Base-by-base conservation (phyloP, 2,797 vertebrate species). In the Geotrypetes seraphini region DNA sequence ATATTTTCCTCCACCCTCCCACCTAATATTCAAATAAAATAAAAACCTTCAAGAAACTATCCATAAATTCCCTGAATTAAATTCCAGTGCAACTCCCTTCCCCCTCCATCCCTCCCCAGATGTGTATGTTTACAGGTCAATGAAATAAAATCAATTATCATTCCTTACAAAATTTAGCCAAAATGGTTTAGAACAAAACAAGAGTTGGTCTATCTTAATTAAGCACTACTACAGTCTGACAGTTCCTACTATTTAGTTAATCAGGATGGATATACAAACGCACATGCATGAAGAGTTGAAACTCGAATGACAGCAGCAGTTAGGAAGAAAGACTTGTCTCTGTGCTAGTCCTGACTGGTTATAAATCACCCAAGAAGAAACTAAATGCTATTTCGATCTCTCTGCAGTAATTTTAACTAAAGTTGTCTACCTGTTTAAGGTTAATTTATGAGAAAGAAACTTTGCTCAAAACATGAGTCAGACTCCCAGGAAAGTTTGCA, bases 341-440 rank as follows among this genome's bases (percentile, higher is more conserved):
- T 23, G 31, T 11, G 5, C 7, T 18, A 50, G 14, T 19, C 28
- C 23, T 51, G 43, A 55, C 17, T 21, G 25, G 19, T 22, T 33
- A 55, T 45, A 55, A 57, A 63, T 60, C 44, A 60, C 16, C 27
- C 8, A 12, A 30, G 28, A 46, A 44, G 25, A 47, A 41, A 10
- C 25, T 26, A 40, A 69, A 34, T 36, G 21, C 47, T 55, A 63
- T 43, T 44, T 38, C 28, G 32, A 13, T 33, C 39, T 25, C 3
- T 20, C 42, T 44, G 37, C 43, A 19, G 12, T 25, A 59, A 45
- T 34, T 40, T 50, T 60, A 53, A 36, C 39, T 20, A 18, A 33
- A 50, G 49, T 18, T 36, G 34, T 38, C 39, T 50, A 50, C 54
- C 37, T 62, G 58, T 53, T 55, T 58, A 42, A 54, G 46, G 63